Evolutionary conservation across 2,113 vertebrate genomes (phyloP).

Genomic region (Malurus elegans): DNA sequence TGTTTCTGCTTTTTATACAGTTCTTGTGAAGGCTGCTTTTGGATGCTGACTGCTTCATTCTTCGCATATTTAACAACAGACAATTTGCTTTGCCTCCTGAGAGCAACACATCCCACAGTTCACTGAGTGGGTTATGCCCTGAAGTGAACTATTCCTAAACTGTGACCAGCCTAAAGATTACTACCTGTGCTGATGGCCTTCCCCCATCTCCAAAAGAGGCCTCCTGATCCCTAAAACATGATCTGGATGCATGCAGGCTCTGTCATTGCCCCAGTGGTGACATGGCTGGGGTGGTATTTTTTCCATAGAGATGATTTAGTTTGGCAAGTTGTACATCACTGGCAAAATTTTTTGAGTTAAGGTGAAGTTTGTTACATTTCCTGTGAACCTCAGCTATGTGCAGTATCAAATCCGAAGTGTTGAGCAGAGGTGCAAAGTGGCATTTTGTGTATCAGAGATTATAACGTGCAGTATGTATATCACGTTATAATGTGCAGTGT

Average conservation of each 20-base stretch:
- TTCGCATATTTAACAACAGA: conserved; percentile 30
- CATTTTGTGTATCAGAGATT: background rate
- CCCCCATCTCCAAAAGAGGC: background rate
- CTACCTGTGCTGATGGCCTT: background rate
- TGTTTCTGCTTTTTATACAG: conserved; percentile 9
- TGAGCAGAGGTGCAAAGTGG: background rate
- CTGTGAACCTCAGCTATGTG: background rate
- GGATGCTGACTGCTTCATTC: background rate
- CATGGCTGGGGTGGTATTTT: background rate
- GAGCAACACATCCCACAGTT: conserved; percentile 2
- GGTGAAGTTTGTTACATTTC: background rate
- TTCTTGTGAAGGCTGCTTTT: conserved; percentile 1
- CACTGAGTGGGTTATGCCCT: conserved; percentile 27
- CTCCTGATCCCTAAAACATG: background rate
- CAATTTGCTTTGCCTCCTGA: conserved; percentile 57
- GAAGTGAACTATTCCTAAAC: background rate
- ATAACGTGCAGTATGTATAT: accelerated
- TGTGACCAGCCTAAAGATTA: background rate
- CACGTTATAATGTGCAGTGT: background rate
- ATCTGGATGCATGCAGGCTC: background rate
- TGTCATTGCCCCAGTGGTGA: accelerated
- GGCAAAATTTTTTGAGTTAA: background rate
- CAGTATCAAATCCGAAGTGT: accelerated
- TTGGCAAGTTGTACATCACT: background rate
- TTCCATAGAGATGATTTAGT: background rate